Conservation (phyloP, 1,140 invertebrate genomes). For the Goniozus legneri region DNA sequence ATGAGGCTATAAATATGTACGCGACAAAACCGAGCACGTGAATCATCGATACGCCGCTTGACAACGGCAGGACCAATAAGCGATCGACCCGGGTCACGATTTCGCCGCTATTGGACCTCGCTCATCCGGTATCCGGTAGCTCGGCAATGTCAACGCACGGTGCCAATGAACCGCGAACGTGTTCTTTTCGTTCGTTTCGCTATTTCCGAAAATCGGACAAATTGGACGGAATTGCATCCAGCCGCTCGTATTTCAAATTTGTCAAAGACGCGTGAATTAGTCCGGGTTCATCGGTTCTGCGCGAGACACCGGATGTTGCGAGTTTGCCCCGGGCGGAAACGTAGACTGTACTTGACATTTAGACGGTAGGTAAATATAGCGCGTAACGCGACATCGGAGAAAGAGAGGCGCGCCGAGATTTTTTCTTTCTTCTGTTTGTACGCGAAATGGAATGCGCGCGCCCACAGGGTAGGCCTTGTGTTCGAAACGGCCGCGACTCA, state of each 20-base stretch:
- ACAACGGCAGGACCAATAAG: constrained; percentile 10
- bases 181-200: too few relatives aligned
- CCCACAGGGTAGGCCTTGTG: too few relatives aligned
- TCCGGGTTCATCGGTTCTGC: too few relatives aligned
- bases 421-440: constrained; percentile 19
- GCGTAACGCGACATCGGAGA: constrained; percentile 32
- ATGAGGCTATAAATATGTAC: constrained; percentile 25
- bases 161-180: constrained; percentile 32
- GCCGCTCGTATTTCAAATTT: too few relatives aligned
- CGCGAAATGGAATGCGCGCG: constrained; percentile 16
- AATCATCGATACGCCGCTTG: constrained; percentile 14
- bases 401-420: constrained; percentile 10
- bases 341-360: constrained; percentile 35
- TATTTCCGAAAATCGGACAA: too few relatives aligned
- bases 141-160: constrained; percentile 22
- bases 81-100: constrained; percentile 14
- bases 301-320: constrained; percentile 9
- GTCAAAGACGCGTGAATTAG: too few relatives aligned
- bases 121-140: constrained; percentile 34
- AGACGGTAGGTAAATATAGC: constrained; percentile 34
- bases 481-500: too few relatives aligned
- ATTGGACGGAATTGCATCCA: too few relatives aligned
- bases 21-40: constrained; percentile 8
- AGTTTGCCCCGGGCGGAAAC: constrained; percentile 14
- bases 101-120: constrained; percentile 19